phyloP scores from a whole-genome alignment of 2,797 vertebrate species.

The Xiphophorus birchmanni region DNA sequence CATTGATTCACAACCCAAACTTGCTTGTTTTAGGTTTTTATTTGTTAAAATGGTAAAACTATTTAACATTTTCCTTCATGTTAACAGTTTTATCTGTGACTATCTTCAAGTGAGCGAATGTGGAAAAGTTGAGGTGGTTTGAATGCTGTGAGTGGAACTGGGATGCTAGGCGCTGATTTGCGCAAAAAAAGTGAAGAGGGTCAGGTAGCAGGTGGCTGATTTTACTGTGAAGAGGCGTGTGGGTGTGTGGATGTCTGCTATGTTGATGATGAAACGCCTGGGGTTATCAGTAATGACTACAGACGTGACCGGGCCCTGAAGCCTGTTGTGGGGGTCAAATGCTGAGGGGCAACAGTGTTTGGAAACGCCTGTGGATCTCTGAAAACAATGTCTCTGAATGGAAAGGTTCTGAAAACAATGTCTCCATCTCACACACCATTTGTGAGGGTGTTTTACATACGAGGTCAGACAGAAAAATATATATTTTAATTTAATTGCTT shows the following conservation, averaged over 20 bases:
- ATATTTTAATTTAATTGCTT: constrained; percentile 14
- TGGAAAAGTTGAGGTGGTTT: background rate
- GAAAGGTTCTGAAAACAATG: constrained; percentile 11
- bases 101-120: background rate
- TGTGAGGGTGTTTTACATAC: constrained; percentile 38
- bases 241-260: constrained; percentile 49
- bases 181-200: constrained; percentile 19
- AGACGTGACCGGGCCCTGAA: constrained; percentile 27
- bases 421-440: constrained; percentile 7
- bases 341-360: background rate
- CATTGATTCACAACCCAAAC: background rate
- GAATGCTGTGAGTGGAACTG: constrained; percentile 20
- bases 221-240: constrained; percentile 53
- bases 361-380: constrained; percentile 3
- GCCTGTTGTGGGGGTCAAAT: constrained; percentile 52
- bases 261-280: constrained; percentile 35
- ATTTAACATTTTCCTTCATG: background rate
- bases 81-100: background rate
- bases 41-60: background rate
- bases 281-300: constrained; percentile 24
- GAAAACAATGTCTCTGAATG: constrained; percentile 8
- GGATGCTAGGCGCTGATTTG: constrained; percentile 1
- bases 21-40: background rate
- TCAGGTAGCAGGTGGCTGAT: constrained; percentile 55
- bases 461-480: constrained; percentile 10